Base-by-base conservation (phyloP, 2,797 vertebrate genomes). In the Lepilemur ruficaudatus region DNA sequence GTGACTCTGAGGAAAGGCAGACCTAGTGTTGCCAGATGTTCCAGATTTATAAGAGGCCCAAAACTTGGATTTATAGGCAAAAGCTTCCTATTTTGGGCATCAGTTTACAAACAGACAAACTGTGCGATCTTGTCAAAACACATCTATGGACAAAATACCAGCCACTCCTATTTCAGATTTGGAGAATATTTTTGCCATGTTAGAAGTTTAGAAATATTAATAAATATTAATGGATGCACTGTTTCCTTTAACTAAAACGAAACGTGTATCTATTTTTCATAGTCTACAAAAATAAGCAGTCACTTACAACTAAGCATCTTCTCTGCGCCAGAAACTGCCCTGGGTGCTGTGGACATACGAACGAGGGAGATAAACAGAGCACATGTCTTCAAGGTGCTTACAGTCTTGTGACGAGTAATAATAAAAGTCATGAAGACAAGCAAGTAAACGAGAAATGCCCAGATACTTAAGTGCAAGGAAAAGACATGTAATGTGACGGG, bases 401-500 rank as follows among this genome's bases (percentile, higher is more conserved):
- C 55, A 50, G 32, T 41, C 30, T n/a, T 78, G 32, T 15, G 46
- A 75, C 12, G 8, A 32, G 1, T 32, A 35, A 80, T 35, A 1
- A 13, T 52, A n/a, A 85, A 84, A 79, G 23, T 4, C n/a, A 59
- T 0, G 32, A 65, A 61, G 23, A 10, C 30, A 89, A 94, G 67
- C 10, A 35, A 48, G 28, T 10, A 52, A 32, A 25, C 43, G 10
- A 82, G 46, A 78, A 38, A 67, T 43, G n/a, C 23, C 8, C 20
- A 50, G 38, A 65, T 25, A 50, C 7, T 52, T 61, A 23, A 46
- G n/a, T 48, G 41, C 17, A 75, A 61, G 23, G 28, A 32, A 81
- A 82, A 86, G 14, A 50, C 0, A 63, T 2, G 2, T 0, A 3
- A 41, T 41, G 25, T 5, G 46, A 79, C 15, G 0, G 2, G 32